A percentile compares a stretch with the other conserved stretches of the same genome.
These are phyloP conservation scores for Cheilosia vulpina DNA, from an alignment of 2,888 invertebrate species.

Conservation along the genomic window DNA sequence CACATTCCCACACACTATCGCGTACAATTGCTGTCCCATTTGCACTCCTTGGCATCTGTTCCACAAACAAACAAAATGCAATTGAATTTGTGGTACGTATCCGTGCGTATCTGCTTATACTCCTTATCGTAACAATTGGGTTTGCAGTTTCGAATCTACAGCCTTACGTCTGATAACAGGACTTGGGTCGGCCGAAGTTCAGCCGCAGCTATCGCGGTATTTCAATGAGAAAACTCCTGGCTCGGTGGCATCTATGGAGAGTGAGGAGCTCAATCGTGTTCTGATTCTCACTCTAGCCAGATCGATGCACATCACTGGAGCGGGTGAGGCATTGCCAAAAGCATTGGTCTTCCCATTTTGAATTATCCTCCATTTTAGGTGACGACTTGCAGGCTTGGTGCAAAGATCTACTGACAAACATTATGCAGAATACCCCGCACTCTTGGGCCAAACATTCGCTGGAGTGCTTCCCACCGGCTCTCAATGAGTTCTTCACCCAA, in stretches of 20 bases:
- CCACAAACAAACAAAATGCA: constrained; percentile 98
- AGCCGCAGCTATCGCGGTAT: constrained; percentile 95
- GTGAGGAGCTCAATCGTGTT: constrained; percentile 96
- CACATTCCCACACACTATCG: constrained; percentile 98
- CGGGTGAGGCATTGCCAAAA: constrained; percentile 83
- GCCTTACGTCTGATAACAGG: constrained; percentile 94
- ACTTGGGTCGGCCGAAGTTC: constrained; percentile 96
- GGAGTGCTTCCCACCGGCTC: constrained; percentile 94
- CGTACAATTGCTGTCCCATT: constrained; percentile 94
- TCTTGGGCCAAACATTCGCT: constrained; percentile 97
- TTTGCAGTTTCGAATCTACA: constrained; percentile 91
- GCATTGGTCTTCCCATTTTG: neutral
- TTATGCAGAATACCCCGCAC: constrained; percentile 97
- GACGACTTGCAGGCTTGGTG: constrained; percentile 89
- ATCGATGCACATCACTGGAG: constrained; percentile 96
- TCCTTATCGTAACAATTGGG: constrained; percentile 82
- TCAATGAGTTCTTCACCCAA: constrained; percentile 95
- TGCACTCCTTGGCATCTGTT: constrained; percentile 95
- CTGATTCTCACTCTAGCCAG: constrained; percentile 96
- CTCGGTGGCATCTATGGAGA: constrained; percentile 93
- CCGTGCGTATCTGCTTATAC: constrained; percentile 91
- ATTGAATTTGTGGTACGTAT: constrained; percentile 91
- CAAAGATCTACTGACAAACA: constrained; percentile 93
- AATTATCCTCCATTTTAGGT: constrained; percentile 72
- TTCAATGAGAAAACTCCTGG: constrained; percentile 92